phyloP scores from a whole-genome alignment of 2,888 invertebrate species.

The Drosophila histrio region DNA sequence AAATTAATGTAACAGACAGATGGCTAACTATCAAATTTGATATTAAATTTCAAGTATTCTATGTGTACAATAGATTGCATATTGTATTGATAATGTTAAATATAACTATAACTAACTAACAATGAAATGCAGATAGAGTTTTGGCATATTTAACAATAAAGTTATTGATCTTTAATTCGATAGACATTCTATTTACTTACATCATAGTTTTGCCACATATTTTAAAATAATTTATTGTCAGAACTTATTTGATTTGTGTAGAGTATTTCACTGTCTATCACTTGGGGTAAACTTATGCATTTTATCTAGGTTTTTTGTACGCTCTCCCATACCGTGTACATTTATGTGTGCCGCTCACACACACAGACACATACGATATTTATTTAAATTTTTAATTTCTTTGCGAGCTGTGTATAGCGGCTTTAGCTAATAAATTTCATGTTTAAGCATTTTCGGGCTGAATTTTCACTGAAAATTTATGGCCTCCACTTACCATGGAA shows the following conservation, averaged over 20 bases:
- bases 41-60: too few species aligned
- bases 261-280: not conserved
- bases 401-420: constrained; percentile 4
- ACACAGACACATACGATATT: not conserved
- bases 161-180: too few species aligned
- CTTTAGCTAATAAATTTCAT: constrained; percentile 68
- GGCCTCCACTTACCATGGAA: constrained; percentile 59
- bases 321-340: not conserved
- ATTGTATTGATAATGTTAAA: too few species aligned
- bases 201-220: too few species aligned
- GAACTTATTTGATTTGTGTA: not conserved
- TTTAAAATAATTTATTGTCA: too few species aligned
- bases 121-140: too few species aligned
- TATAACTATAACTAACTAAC: too few species aligned
- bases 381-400: constrained; percentile 65
- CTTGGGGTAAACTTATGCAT: not conserved
- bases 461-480: constrained; percentile 66
- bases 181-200: too few species aligned
- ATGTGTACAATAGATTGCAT: too few species aligned
- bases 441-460: constrained; percentile 69
- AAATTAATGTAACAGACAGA: not conserved
- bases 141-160: too few species aligned
- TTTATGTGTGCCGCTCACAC: not conserved
- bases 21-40: too few species aligned
- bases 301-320: not conserved